Evolutionary conservation across 2,113 vertebrate genomes (phyloP), one percentile per base, ranked within the genome.

Genomic region (Sminthopsis crassicaudata): DNA sequence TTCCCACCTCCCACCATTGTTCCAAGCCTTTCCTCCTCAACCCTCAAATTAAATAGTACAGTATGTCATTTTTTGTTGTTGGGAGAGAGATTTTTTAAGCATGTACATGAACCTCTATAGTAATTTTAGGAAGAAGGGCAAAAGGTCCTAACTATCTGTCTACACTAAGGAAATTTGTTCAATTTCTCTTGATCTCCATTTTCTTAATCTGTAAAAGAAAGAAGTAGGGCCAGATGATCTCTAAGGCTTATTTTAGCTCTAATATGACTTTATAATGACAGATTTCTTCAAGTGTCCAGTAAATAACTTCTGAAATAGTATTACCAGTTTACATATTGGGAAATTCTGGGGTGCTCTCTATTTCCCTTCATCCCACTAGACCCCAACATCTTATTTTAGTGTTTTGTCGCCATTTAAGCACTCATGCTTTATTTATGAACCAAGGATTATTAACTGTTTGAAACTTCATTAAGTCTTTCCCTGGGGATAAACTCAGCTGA

Each of bases 401-500:
- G 94, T 97, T 97, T 96, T 95, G 91, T 91, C 90, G 93, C 93
- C 95, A 97, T 97, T 98, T 97, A 97, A 97, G 94, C 93, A 93
- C 11, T 67, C 97, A 97, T 97, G 97, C 95, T 97, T 98, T 98
- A 97, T 97, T 97, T 97, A 98, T 97, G 98, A 97, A 97, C 97
- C 89, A 93, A 96, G 90, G 91, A 93, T 98, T 98, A 97, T 98
- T 97, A 97, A 97, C 98, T 97, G 96, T 97, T 95, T 96, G 95
- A 97, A 98, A 98, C 98, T 97, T 97, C 98, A 98, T 98, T 98
- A 97, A 98, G 95, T 97, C 96, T 93, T 97, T 98, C 98, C 98
- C 97, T 92, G 97, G 97, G 97, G 98, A 97, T 50, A 97, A 94
- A 95, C 94, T 96, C 67, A 0, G 94, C 97, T 94, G 96, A 97